Evolutionary conservation across 2,113 vertebrate species (phyloP).

Genomic region (Muntiacus muntjak): DNA sequence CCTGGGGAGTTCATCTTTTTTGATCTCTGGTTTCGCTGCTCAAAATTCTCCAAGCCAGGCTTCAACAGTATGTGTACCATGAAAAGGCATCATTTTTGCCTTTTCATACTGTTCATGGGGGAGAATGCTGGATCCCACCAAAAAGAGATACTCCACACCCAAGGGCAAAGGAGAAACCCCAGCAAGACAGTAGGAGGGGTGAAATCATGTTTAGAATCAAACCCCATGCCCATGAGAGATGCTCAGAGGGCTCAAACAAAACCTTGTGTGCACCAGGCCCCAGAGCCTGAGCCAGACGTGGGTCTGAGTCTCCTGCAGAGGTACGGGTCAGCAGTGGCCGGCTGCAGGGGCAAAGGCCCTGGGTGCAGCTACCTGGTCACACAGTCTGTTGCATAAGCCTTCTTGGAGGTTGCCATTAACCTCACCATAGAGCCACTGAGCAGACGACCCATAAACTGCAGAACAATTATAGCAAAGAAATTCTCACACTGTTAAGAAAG

Average conservation of each 20-base stretch:
- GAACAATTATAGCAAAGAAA: not conserved
- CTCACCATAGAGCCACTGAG: not conserved
- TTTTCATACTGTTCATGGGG: not conserved
- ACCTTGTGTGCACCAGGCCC: not conserved
- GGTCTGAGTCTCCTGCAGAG: not conserved
- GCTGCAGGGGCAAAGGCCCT: not conserved
- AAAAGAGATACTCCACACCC: not conserved
- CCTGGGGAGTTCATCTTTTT: not conserved
- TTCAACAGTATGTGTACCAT: too few relatives aligned
- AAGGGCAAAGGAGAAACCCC: not conserved
- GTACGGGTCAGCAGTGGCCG: not conserved
- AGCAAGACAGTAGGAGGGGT: not conserved
- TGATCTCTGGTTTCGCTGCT: too few relatives aligned
- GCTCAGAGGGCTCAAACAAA: not conserved
- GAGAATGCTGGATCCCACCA: not conserved
- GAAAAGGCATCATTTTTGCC: not conserved
- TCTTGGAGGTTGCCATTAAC: too few relatives aligned
- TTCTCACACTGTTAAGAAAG: not conserved
- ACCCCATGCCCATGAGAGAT: not conserved
- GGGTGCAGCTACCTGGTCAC: not conserved
- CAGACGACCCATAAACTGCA: not conserved
- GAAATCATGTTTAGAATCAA: not conserved
- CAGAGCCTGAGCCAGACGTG: not conserved
- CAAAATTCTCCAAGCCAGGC: too few relatives aligned
- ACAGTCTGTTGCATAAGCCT: too few relatives aligned